Percentiles rank a stretch among this genome's conserved stretches.
phyloP scores from a whole-genome alignment of 1,140 invertebrate species.

The Scaptodrosophila lebanonensis region DNA sequence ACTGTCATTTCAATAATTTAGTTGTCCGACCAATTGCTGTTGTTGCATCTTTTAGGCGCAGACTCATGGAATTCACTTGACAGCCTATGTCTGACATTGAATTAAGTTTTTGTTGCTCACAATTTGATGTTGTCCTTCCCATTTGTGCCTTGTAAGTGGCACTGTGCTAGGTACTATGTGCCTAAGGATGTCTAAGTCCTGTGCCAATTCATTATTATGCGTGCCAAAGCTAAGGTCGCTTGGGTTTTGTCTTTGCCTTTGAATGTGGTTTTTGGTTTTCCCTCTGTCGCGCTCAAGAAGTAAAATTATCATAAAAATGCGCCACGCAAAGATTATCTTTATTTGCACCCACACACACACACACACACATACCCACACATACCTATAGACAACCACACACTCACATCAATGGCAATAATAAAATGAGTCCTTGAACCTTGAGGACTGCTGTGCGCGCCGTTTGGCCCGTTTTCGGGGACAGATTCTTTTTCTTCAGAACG shows the following conservation, averaged over 20 bases:
- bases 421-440: slow-evolving; percentile 61
- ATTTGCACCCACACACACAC: slow-evolving; percentile 34
- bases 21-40: not conserved
- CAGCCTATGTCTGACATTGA: slow-evolving; percentile 37
- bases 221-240: too few relatives aligned
- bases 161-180: too few relatives aligned
- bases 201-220: too few relatives aligned
- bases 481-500: slow-evolving; percentile 28
- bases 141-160: slow-evolving; percentile 21
- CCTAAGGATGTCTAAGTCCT: too few relatives aligned
- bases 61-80: slow-evolving; percentile 21
- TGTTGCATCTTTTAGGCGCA: slow-evolving; percentile 15
- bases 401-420: slow-evolving; percentile 33
- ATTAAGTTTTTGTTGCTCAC: slow-evolving; percentile 34
- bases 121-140: too few relatives aligned
- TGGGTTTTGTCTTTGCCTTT: too few relatives aligned
- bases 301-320: slow-evolving; percentile 72
- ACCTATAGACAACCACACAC: not conserved
- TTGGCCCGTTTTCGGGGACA: too few relatives aligned
- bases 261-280: slow-evolving; percentile 10
- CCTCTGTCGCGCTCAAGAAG: slow-evolving; percentile 17
- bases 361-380: slow-evolving; percentile 16
- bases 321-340: slow-evolving; percentile 67
- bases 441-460: slow-evolving; percentile 24
- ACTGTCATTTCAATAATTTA: not conserved